Conservation (phyloP, 2,113 vertebrate species). For the Pogonocichla stellata region DNA sequence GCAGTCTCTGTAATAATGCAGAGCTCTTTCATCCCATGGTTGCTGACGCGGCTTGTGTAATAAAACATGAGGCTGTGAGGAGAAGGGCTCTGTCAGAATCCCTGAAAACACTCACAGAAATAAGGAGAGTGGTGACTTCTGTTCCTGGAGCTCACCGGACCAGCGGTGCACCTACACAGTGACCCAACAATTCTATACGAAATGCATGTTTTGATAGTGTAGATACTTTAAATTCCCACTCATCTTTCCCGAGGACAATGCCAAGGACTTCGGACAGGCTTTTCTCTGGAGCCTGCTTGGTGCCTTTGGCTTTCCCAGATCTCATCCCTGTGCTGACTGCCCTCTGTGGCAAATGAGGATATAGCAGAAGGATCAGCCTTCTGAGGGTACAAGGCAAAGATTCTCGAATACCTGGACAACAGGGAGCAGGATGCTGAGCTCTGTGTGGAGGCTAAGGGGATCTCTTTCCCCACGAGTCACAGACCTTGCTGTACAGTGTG, state of each 20-base stretch:
- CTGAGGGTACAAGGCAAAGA: fast-evolving
- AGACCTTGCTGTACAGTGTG: not conserved
- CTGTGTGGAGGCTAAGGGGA: not conserved
- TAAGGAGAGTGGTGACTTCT: not conserved
- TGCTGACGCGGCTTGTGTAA: not conserved
- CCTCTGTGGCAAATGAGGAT: not conserved
- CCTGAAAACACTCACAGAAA: not conserved
- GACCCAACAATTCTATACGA: not conserved
- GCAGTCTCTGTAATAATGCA: not conserved
- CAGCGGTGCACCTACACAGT: not conserved
- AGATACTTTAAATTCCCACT: not conserved
- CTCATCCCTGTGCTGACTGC: not conserved
- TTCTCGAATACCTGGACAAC: fast-evolving
- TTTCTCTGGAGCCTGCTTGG: not conserved
- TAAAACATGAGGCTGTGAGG: not conserved
- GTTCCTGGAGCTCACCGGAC: not conserved
- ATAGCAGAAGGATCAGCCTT: not conserved
- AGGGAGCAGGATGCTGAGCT: not conserved
- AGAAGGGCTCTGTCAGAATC: not conserved
- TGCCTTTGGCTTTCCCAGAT: not conserved
- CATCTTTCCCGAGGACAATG: not conserved
- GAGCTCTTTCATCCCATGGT: not conserved
- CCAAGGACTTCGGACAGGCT: not conserved
- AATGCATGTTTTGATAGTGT: not conserved
- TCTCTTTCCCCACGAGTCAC: not conserved